Evolutionary conservation across 2,888 invertebrate species (phyloP), one percentile per base, ranked within the genome.

Genomic region (Spilarctia lutea): DNA sequence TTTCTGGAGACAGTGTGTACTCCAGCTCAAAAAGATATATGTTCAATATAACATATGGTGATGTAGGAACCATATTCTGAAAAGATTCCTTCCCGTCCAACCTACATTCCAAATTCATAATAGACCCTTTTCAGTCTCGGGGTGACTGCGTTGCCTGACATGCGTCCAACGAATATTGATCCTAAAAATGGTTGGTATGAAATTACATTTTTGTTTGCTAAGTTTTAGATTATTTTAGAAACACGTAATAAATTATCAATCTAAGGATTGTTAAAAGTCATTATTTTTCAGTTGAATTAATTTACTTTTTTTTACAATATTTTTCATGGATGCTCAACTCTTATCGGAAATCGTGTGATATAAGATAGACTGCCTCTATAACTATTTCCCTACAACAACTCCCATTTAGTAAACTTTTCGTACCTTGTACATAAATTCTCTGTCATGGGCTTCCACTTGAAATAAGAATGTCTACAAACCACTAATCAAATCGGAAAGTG

Each of bases 111-210:
- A 35, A 35, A 35, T 65, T 65, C 35, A 65, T 65, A 56, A 65
- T 65, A 24, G 65, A 33, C 30, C 65, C 33, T 65, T 65, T 65
- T 35, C 65, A 24, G 35, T 60, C 16, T 16, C 60, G 16, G 27
- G 27, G 60, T 60, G 60, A 60, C 60, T 27, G 52, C n/a, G 20
- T 70, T 56, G 74, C 74, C 76, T 71, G 69, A 75, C 16, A 66
- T 42, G 65, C 69, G 33, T 60, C 70, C 65, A 68, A 75, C 65
- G 70, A 73, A 65, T 70, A 81, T 81, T 81, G 75, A 77, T 76
- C 65, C 73, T 77, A 83, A 81, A 83, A 83, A 81, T 80, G 73
- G 74, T 76, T 77, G 63, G 73, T 65, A 77, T 79, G 68, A 77
- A 77, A 83, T 83, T 77, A 76, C 79, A 79, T 81, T 65, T 75